Evolutionary conservation across 2,797 vertebrate genomes (phyloP), one percentile per base, ranked within the genome.

Genomic region (Myotis daubentonii): DNA sequence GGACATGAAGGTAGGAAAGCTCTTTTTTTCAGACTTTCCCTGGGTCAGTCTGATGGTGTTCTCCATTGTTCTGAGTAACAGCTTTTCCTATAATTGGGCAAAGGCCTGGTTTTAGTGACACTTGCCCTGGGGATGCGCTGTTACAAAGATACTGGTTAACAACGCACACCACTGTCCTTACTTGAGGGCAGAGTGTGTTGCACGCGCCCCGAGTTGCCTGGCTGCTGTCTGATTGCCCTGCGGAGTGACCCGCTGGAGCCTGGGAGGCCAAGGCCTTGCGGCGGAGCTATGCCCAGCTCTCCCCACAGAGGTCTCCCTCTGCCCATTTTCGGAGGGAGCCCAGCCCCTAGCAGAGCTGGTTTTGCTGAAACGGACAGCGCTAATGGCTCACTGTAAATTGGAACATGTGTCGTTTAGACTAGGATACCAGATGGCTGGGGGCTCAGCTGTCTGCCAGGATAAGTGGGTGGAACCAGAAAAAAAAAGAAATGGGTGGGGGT

Each of bases 271-370:
- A 8, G 23, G 28, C 68, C 3, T 44, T 16, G 72, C 60, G 44
- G 55, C 38, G 0, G 68, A 92, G 95, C 62, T 2, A 76, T 94
- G 28, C 49, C 0, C n/a, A 19, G 15, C 20, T 2, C 10, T 71
- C 47, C 97, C 98, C 95, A 93, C 97, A 98, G 98, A 97, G 98
- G 97, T 96, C 95, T 51, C 97, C 93, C 97, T 97, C 1, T 1
- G 57, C 75, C 95, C 1, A 0, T 22, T 81, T 79, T 84, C 86
- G 79, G 47, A 93, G 71, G 22, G 76, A 84, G 72, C 41, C 47
- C 33, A 25, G 60, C 36, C 81, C 51, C 80, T 90, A n/a, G 57
- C 74, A 41, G 62, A 88, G 53, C 75, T 70, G 60, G 66, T 33
- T 66, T 62, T 83, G n/a, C 87, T 89, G 94, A 80, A 95, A 38